Base-by-base conservation (phyloP, 2,113 vertebrate species). In the Onychostruthus taczanowskii region DNA sequence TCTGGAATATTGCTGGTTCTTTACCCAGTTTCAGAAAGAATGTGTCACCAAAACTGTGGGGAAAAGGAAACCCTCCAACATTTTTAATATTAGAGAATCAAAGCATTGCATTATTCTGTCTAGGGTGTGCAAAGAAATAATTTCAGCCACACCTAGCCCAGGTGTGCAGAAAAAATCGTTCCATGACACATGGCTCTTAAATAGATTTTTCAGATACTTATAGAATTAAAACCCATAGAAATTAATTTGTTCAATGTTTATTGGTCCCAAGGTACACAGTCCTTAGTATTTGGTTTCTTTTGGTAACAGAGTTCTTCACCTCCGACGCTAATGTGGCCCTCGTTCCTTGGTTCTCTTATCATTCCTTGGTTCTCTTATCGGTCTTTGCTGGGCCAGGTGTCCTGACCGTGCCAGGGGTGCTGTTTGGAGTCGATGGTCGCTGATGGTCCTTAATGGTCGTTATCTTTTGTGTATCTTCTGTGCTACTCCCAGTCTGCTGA, bases 21-120 rank as follows among this genome's bases (percentile, higher is more conserved):
- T 30, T 26, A 39, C 11, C 24, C 2, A 0, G 13, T 64, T 64
- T 1, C 12, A 39, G 3, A 18, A 52, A 30, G 37, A 44, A 27
- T 23, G n/a, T 64, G n/a, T 56, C 43, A 55, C 59, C 2, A 1
- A 47, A n/a, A 28, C 6, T 39, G 27, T 1, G 6, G 22, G 17
- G 4, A 14, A 7, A 63, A 46, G 17, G 47, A 39, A 47, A 2
- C 15, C 37, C 37, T 64, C 43, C 41, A 63, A 12, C 3, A 44
- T 24, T 72, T 53, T 59, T 63, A 11, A 13, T 62, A 39, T 52
- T 44, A 53, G 47, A 63, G 39, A 63, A 33, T 63, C 17, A 62
- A 53, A 27, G 17, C 22, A 21, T 44, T 62, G 31, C 21, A 31
- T 83, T 31, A 72, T 44, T 52, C 16, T 44, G 33, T 37, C 52